Conservation (phyloP, 1,140 invertebrate species). For the Danaus melanippus region DNA sequence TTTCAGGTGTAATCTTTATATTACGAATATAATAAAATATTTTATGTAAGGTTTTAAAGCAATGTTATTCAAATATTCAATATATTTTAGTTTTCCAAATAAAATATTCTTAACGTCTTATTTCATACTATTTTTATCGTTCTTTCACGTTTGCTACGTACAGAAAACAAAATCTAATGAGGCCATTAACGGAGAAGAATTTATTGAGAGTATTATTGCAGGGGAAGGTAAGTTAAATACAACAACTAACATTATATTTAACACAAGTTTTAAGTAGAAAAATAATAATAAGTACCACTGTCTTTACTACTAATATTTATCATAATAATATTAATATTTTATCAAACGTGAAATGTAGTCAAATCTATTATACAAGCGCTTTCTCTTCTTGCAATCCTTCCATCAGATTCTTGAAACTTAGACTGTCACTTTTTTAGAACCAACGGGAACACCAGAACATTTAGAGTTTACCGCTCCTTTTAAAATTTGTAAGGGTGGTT, state of each 20-base stretch:
- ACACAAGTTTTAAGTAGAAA: background rate
- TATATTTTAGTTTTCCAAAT: conserved; percentile 7
- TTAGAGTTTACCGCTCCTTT: conserved; percentile 51
- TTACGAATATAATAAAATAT: too few species aligned
- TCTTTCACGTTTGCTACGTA: background rate
- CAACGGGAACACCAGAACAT: conserved; percentile 21
- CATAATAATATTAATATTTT: background rate
- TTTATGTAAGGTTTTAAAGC: too few species aligned
- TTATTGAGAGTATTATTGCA: conserved; percentile 30
- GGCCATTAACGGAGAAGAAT: conserved; percentile 29
- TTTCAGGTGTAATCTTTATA: too few species aligned
- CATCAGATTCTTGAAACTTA: too few species aligned
- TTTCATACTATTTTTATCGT: too few species aligned
- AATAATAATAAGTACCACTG: background rate
- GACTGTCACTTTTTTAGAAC: conserved; percentile 29
- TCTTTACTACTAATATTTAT: background rate
- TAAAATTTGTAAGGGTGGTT: conserved; percentile 39
- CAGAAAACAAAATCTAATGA: conserved; percentile 15
- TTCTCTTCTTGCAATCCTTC: too few species aligned
- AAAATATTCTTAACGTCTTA: background rate
- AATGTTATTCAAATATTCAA: conserved; percentile 24
- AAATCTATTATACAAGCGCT: too few species aligned
- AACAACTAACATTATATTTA: background rate
- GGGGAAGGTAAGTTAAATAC: conserved; percentile 35
- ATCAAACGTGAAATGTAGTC: too few species aligned